Percentiles rank a stretch among this genome's conserved stretches.
Conservation (phyloP, 2,888 invertebrate species). For the Drosophila cognata region DNA sequence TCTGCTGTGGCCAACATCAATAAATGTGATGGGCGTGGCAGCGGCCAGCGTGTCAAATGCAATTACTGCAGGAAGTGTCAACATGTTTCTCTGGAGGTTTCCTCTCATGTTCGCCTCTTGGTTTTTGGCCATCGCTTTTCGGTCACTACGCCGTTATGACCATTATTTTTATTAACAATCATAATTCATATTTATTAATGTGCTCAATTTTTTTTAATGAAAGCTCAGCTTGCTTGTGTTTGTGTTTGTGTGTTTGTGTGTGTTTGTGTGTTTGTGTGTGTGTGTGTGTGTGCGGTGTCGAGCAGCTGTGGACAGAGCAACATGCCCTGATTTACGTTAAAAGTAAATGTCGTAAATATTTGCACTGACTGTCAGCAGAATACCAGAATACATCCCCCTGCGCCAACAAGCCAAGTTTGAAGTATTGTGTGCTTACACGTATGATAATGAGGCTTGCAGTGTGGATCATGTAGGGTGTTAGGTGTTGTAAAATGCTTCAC, state of each 20-base stretch:
- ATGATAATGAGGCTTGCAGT: conserved; percentile 41
- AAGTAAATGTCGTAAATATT: conserved; percentile 45
- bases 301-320: conserved; percentile 28
- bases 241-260: background rate
- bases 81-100: conserved; percentile 18
- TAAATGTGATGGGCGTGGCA: conserved; percentile 24
- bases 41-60: conserved; percentile 28
- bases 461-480: conserved; percentile 15
- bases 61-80: conserved; percentile 41
- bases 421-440: conserved; percentile 41
- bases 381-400: background rate
- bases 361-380: conserved; percentile 22
- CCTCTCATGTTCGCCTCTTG: conserved; percentile 18
- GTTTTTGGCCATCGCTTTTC: conserved; percentile 23
- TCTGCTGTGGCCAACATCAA: conserved; percentile 18
- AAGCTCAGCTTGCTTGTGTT: conserved; percentile 11
- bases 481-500: conserved; percentile 10
- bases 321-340: conserved; percentile 46
- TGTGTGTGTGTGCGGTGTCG: background rate
- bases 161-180: conserved; percentile 69
- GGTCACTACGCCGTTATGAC: conserved; percentile 23
- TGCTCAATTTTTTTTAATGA: conserved; percentile 74
- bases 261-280: background rate
- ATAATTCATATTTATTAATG: conserved; percentile 76
- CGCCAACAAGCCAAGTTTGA: conserved; percentile 29